Conservation (phyloP, 1,140 invertebrate genomes). For the Drosophila ananassae region DNA sequence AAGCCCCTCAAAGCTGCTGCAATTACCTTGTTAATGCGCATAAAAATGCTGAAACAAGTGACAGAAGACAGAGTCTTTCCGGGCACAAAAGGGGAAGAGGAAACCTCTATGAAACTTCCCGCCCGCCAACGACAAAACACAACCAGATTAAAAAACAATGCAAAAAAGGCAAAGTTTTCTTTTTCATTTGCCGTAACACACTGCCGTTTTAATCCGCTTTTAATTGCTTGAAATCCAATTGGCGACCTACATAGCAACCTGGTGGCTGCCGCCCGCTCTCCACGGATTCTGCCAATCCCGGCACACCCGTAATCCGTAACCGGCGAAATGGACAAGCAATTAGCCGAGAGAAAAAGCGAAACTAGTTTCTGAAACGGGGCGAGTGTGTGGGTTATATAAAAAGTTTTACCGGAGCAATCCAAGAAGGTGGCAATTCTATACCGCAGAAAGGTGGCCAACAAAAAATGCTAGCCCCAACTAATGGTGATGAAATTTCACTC, state of each 20-base stretch:
- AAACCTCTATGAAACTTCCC: constrained; percentile 3
- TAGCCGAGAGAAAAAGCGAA: constrained; percentile 24
- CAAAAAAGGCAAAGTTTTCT: constrained; percentile 36
- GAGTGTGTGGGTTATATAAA: constrained; percentile 21
- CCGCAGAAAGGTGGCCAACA: constrained; percentile 16
- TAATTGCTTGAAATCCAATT: constrained; percentile 80
- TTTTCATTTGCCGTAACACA: constrained; percentile 55
- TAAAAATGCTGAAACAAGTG: constrained; percentile 68
- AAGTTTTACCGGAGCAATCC: constrained; percentile 19
- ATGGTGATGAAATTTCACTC: constrained; percentile 5
- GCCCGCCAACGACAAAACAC: constrained; percentile 38
- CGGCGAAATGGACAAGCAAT: constrained; percentile 42
- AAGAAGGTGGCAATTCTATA: constrained; percentile 16
- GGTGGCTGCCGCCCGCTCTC: constrained; percentile 10
- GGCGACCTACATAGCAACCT: constrained; percentile 65
- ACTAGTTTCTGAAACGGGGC: constrained; percentile 26
- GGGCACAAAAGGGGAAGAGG: not conserved
- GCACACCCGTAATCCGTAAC: constrained; percentile 5
- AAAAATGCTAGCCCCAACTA: constrained; percentile 16
- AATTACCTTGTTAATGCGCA: constrained; percentile 74
- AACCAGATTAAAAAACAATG: constrained; percentile 69
- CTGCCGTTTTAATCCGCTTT: constrained; percentile 69
- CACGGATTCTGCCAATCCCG: constrained; percentile 2
- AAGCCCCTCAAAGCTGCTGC: constrained; percentile 61
- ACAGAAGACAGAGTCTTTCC: constrained; percentile 7